These are phyloP conservation scores for Drosophila monieri DNA, from an alignment of 2,888 invertebrate genomes.

Conservation along the genomic window DNA sequence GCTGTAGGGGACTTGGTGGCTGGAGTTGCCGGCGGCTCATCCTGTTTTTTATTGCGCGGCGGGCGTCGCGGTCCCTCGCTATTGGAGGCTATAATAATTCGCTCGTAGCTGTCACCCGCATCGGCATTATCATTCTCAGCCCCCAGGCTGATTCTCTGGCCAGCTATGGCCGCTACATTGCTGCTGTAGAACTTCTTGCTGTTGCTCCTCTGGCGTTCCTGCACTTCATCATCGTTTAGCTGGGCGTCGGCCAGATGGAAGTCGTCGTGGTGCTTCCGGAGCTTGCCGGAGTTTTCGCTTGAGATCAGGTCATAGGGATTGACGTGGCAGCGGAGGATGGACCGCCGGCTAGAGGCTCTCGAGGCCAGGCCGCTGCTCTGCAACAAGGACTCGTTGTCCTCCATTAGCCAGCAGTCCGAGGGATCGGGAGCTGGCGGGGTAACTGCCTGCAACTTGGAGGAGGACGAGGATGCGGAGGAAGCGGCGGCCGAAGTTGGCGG, in stretches of 20 bases:
- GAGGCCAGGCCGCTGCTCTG: conserved; percentile 53
- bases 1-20: conserved; percentile 1
- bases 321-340: conserved; percentile 92
- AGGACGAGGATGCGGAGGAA: not conserved
- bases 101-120: conserved; percentile 84
- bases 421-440: conserved; percentile 46
- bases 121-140: conserved; percentile 53
- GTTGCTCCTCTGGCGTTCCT: conserved; percentile 27
- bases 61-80: conserved; percentile 72
- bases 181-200: conserved; percentile 83
- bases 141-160: conserved; percentile 88
- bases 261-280: conserved; percentile 82
- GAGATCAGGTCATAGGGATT: conserved; percentile 93
- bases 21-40: conserved; percentile 45
- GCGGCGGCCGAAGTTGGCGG: conserved; percentile 66
- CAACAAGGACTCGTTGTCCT: conserved; percentile 72
- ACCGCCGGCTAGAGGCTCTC: conserved; percentile 84
- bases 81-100: conserved; percentile 67
- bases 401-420: conserved; percentile 80
- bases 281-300: conserved; percentile 78
- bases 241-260: conserved; percentile 83
- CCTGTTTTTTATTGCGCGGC: conserved; percentile 74
- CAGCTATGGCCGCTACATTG: conserved; percentile 88
- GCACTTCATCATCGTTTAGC: conserved; percentile 74
- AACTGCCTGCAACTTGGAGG: conserved; percentile 4